phyloP scores from a whole-genome alignment of 2,113 vertebrate genomes.

The Cnemophilus loriae region DNA sequence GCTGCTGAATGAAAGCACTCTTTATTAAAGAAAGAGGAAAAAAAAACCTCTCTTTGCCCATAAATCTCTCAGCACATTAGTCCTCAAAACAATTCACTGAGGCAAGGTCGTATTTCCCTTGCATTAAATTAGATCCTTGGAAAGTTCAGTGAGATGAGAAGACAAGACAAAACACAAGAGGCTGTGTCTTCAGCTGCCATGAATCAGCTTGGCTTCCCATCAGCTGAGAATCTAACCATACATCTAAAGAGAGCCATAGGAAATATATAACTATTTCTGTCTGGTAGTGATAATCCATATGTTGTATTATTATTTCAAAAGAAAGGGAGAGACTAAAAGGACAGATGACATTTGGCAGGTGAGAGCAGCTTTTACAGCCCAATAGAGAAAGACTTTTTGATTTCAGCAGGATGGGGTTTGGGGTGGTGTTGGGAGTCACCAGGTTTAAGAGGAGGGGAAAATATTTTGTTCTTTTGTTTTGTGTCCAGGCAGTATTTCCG shows the following conservation, averaged over 20 bases:
- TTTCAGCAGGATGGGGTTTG: not conserved
- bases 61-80: slow-evolving; percentile 63
- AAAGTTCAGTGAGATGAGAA: slow-evolving; percentile 49
- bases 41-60: not conserved
- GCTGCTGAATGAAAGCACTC: slow-evolving; percentile 53
- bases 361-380: not conserved
- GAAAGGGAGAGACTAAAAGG: not conserved
- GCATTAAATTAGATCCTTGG: slow-evolving; percentile 48
- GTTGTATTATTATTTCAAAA: not conserved
- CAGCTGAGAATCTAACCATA: not conserved
- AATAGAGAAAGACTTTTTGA: not conserved
- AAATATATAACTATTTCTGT: not conserved
- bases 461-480: not conserved
- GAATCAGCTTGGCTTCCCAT: not conserved
- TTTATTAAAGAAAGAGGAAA: slow-evolving; percentile 31
- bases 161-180: slow-evolving; percentile 16
- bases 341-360: not conserved
- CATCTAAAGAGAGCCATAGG: not conserved
- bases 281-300: not conserved
- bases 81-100: slow-evolving; percentile 48
- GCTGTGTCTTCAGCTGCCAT: not conserved
- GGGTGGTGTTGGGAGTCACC: not conserved
- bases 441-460: not conserved
- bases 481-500: not conserved
- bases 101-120: slow-evolving; percentile 42